phyloP scores from a whole-genome alignment of 2,888 invertebrate species.

The Platerodrilus igneus region DNA sequence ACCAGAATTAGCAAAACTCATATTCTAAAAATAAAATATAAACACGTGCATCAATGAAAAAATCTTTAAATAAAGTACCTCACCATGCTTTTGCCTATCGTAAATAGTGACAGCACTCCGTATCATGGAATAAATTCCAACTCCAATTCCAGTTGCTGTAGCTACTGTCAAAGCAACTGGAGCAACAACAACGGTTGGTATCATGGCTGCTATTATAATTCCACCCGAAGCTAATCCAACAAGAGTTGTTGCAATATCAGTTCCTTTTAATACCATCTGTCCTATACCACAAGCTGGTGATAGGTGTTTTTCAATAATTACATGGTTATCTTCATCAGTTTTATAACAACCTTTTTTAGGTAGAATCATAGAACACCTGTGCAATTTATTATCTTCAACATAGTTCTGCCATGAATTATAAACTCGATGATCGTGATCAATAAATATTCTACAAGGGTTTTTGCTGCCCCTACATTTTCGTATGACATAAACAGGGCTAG shows the following conservation, averaged over 20 bases:
- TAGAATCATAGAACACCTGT: conserved; percentile 53
- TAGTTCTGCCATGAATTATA: conserved; percentile 54
- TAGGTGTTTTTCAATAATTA: conserved; percentile 33
- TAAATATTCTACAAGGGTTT: conserved; percentile 38
- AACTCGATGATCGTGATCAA: conserved; percentile 50
- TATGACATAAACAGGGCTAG: conserved; percentile 40
- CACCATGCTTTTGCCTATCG: conserved; percentile 52
- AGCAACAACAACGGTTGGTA: conserved; percentile 51
- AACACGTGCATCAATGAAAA: neutral
- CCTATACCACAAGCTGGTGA: conserved; percentile 39
- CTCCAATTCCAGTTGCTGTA: conserved; percentile 28
- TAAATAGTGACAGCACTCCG: conserved; percentile 50
- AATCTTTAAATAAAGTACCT: conserved; percentile 42
- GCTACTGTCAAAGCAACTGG: conserved; percentile 50
- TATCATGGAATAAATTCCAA: conserved; percentile 52
- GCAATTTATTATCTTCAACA: conserved; percentile 51
- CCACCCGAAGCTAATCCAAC: conserved; percentile 47
- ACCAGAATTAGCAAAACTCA: conserved; percentile 53
- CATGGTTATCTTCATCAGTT: conserved; percentile 35
- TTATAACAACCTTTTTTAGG: conserved; percentile 51
- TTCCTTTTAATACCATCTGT: conserved; percentile 32
- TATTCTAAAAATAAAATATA: conserved; percentile 20
- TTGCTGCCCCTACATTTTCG: conserved; percentile 37
- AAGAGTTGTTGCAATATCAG: conserved; percentile 36
- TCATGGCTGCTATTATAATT: conserved; percentile 50